A percentile compares a stretch with the other conserved stretches of the same genome.
Conservation (phyloP, 2,113 vertebrate genomes). For the Echinops telfairi region DNA sequence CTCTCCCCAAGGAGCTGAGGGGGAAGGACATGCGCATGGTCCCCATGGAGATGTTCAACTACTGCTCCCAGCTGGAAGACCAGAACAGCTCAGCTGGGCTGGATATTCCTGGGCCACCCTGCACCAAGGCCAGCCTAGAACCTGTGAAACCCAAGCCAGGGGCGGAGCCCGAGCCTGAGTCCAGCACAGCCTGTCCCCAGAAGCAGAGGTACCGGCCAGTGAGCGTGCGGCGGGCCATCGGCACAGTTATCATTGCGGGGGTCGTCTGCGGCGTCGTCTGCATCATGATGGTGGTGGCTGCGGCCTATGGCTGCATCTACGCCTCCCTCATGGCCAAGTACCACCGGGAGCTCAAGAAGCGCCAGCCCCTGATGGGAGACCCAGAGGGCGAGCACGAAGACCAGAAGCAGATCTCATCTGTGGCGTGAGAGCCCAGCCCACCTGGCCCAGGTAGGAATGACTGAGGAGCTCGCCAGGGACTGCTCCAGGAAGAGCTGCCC, state of each 20-base stretch:
- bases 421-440: conserved; percentile 89
- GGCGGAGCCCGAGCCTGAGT: conserved; percentile 86
- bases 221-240: conserved; percentile 96
- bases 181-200: conserved; percentile 88
- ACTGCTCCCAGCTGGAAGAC: conserved; percentile 97
- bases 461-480: not conserved
- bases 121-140: conserved; percentile 88
- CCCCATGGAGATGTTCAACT: conserved; percentile 99
- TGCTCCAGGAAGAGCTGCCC: not conserved
- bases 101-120: conserved; percentile 90
- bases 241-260: conserved; percentile 97
- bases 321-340: conserved; percentile 99
- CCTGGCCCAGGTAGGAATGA: conserved; percentile 53
- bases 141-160: conserved; percentile 85
- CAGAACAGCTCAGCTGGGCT: conserved; percentile 91
- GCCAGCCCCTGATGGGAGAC: conserved; percentile 98
- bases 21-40: conserved; percentile 97
- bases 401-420: conserved; percentile 98
- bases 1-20: conserved; percentile 97
- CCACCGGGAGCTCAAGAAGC: conserved; percentile 98
- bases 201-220: conserved; percentile 94
- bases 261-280: conserved; percentile 98
- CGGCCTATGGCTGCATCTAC: conserved; percentile 98
- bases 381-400: conserved; percentile 94
- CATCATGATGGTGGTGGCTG: conserved; percentile 99